These are phyloP conservation scores for Solenodon paradoxus DNA, from an alignment of 2,113 vertebrate genomes.

Conservation along the genomic window DNA sequence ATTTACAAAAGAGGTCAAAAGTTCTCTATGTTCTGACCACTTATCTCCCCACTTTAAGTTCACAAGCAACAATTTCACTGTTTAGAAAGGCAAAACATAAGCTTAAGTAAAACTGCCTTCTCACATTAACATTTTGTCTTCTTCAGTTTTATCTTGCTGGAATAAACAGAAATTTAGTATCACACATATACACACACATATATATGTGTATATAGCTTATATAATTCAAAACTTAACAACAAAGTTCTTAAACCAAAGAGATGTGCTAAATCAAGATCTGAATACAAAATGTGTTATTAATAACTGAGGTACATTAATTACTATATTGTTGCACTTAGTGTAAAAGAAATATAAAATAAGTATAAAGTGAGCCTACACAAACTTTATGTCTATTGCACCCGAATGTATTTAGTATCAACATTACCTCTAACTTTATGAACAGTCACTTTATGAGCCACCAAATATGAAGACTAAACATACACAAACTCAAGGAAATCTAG, in stretches of 20 bases:
- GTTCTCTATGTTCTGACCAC: not conserved
- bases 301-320: not conserved
- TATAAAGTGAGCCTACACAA: not conserved
- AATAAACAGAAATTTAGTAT: not conserved
- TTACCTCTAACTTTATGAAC: not conserved
- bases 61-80: not conserved
- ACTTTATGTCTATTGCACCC: not conserved
- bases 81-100: not conserved
- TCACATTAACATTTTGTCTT: not conserved
- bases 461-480: not conserved
- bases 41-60: not conserved
- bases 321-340: not conserved
- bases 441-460: not conserved
- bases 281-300: not conserved
- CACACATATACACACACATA: too few relatives aligned
- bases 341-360: slow-evolving; percentile 6
- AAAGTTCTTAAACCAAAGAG: not conserved
- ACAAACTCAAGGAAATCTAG: not conserved
- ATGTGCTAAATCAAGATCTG: not conserved
- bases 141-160: not conserved
- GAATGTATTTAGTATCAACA: not conserved
- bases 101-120: not conserved
- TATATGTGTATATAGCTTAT: too few relatives aligned
- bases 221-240: not conserved
- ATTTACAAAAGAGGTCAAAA: not conserved